Conservation (phyloP, 2,113 vertebrate genomes). For the Sialia sialis region DNA sequence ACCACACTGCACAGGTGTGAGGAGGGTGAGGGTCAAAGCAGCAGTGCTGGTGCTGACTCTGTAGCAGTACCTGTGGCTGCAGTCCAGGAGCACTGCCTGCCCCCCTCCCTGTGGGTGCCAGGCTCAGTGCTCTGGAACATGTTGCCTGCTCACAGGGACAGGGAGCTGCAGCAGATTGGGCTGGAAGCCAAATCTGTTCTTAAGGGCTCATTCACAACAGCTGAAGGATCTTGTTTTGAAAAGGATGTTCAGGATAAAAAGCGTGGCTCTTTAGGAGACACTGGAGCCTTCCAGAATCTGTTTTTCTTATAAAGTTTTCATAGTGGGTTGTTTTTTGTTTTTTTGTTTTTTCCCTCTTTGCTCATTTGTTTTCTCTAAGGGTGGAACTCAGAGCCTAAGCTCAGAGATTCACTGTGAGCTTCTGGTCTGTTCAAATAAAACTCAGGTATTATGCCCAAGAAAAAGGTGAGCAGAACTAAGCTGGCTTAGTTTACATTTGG, state of each 20-base stretch:
- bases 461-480: slow-evolving; percentile 4
- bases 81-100: background rate
- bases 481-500: background rate
- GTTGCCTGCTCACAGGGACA: background rate
- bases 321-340: no score
- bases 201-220: slow-evolving; percentile 3
- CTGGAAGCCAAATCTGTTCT: background rate
- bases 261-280: background rate
- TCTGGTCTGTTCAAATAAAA: background rate
- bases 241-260: background rate
- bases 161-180: background rate
- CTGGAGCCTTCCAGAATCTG: background rate
- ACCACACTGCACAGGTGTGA: background rate
- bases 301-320: background rate
- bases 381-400: background rate
- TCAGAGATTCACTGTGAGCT: background rate
- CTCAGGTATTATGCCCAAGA: background rate
- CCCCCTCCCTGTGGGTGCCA: background rate
- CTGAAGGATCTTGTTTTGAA: slow-evolving; percentile 24
- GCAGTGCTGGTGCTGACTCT: background rate
- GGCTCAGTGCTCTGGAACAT: background rate
- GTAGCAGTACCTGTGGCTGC: background rate
- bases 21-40: background rate
- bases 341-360: background rate
- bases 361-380: background rate